Evolutionary conservation across 2,888 invertebrate species (phyloP).

Genomic region (Oscheius sp.): DNA sequence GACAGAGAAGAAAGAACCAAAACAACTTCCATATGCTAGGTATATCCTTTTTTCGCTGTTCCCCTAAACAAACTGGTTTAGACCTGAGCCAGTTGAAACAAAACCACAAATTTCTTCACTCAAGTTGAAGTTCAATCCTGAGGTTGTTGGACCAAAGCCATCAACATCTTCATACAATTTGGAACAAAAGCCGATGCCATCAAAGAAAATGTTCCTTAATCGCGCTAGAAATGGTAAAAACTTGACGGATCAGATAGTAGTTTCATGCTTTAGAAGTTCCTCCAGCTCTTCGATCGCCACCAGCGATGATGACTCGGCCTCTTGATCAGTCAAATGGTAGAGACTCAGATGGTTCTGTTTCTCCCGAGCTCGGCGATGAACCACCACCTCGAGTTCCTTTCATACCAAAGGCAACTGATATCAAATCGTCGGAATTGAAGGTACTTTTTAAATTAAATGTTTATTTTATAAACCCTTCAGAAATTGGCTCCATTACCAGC

Average conservation of each 20-base stretch:
- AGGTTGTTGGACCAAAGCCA: background rate
- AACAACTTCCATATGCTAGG: too few relatives aligned
- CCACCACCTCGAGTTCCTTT: background rate
- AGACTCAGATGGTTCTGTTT: conserved; percentile 40
- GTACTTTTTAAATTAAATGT: too few relatives aligned
- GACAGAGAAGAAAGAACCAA: background rate
- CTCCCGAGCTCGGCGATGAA: conserved; percentile 35
- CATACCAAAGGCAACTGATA: background rate
- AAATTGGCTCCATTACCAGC: conserved; percentile 14
- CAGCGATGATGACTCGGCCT: conserved; percentile 11
- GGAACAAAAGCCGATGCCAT: conserved; percentile 9
- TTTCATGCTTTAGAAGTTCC: conserved; percentile 11
- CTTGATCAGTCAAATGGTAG: background rate
- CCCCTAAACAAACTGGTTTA: too few relatives aligned
- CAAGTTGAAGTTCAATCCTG: too few relatives aligned
- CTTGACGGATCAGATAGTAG: too few relatives aligned
- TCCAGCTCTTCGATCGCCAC: conserved; percentile 25
- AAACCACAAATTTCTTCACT: too few relatives aligned
- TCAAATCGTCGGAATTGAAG: conserved; percentile 9
- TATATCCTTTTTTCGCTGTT: too few relatives aligned
- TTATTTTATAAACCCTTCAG: background rate
- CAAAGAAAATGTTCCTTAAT: conserved; percentile 29
- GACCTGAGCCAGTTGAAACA: too few relatives aligned
- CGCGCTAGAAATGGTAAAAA: conserved; percentile 28
- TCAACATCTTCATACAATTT: background rate